These are phyloP conservation scores for Ernsta delagoae DNA, from an alignment of 2,888 invertebrate genomes.

Conservation along the genomic window DNA sequence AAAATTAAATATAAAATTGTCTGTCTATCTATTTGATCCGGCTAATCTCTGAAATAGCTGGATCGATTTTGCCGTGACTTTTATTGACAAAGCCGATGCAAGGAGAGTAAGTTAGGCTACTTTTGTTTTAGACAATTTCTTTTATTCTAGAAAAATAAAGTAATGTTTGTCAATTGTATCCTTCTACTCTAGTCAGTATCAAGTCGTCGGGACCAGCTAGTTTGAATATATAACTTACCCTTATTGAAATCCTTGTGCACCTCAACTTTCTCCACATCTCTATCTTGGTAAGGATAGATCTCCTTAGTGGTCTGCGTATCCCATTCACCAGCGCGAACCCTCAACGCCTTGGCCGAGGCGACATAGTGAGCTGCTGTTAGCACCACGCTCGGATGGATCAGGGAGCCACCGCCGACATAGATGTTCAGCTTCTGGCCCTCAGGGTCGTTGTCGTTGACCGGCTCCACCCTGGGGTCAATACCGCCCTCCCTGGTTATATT, in stretches of 20 bases:
- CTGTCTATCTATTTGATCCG: no score
- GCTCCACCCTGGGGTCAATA: constrained; percentile 67
- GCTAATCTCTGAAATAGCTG: no score
- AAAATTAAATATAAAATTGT: no score
- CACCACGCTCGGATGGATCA: constrained; percentile 90
- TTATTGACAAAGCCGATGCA: no score
- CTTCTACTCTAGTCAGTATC: no score
- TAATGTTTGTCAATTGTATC: no score
- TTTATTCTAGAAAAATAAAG: no score
- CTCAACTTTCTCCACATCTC: constrained; percentile 83
- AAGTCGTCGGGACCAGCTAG: no score
- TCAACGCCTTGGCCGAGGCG: constrained; percentile 64
- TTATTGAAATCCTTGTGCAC: constrained; percentile 87
- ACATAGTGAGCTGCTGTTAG: constrained; percentile 93
- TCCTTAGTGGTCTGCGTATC: constrained; percentile 91
- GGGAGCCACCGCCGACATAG: constrained; percentile 92
- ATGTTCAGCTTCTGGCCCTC: constrained; percentile 64
- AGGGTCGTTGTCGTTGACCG: constrained; percentile 68
- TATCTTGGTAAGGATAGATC: constrained; percentile 88
- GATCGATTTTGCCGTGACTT: no score
- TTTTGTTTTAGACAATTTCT: no score
- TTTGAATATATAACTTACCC: constrained; percentile 56
- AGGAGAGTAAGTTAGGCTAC: no score
- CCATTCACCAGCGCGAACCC: constrained; percentile 91
- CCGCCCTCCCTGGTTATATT: constrained; percentile 18